phyloP scores from a whole-genome alignment of 2,797 vertebrate species.

The Ibycter americanus region DNA sequence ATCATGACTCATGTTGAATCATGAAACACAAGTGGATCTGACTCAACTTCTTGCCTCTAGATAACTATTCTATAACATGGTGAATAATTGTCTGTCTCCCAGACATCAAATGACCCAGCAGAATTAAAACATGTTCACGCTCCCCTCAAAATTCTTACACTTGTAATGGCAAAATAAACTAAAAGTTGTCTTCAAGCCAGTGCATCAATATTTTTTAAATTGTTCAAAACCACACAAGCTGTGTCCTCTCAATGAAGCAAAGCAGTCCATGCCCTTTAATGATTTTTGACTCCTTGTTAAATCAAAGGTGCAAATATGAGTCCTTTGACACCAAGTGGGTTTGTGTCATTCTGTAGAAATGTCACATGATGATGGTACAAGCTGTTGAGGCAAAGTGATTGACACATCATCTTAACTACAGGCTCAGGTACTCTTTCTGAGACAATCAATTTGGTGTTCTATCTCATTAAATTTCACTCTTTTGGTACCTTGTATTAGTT shows the following conservation, averaged over 20 bases:
- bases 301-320: slow-evolving; percentile 46
- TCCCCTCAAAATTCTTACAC: not conserved
- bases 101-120: not conserved
- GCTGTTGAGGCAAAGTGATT: slow-evolving; percentile 68
- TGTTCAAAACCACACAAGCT: not conserved
- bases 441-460: slow-evolving; percentile 67
- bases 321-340: not conserved
- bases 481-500: slow-evolving; percentile 46
- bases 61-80: not conserved
- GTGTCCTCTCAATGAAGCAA: not conserved
- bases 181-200: not conserved
- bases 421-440: slow-evolving; percentile 58
- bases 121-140: not conserved
- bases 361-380: slow-evolving; percentile 10
- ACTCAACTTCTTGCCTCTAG: not conserved
- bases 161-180: not conserved
- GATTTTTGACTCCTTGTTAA: slow-evolving; percentile 52
- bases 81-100: not conserved
- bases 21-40: not conserved
- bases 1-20: not conserved
- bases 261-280: slow-evolving; percentile 33
- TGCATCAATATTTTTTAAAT: not conserved
- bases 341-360: slow-evolving; percentile 32
- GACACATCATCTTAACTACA: slow-evolving; percentile 59
- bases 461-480: slow-evolving; percentile 69